Evolutionary conservation across 2,888 invertebrate genomes (phyloP), one percentile per base, ranked within the genome.

Genomic region (Portevinia maculata): DNA sequence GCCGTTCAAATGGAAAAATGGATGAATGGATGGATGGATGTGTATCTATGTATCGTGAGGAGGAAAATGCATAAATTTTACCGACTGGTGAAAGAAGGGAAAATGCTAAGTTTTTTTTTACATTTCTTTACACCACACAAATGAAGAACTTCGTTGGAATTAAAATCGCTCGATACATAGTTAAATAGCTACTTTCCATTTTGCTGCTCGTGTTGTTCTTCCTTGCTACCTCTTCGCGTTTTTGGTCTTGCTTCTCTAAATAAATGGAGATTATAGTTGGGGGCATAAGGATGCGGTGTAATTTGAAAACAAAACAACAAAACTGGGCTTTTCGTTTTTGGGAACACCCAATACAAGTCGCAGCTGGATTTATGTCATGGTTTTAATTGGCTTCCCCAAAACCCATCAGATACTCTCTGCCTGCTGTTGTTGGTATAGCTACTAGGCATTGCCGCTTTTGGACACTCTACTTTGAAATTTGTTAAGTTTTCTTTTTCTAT

Each of bases 281-380:
- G 48, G 71, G 65, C 55, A 71, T 71, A 67, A 78, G 71, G 83
- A 73, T 83, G 78, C 60, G 83, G 78, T 60, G 67, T 71, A 78
- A 83, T 83, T 83, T 67, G 78, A 78, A 83, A 53, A 39, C 52
- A 60, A 65, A 41, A 52, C 44, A 41, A 48, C 19, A 39, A 44
- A 70, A 59, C 85, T 85, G 86, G 85, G 86, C 86, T 87, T 87
- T 87, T 85, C 87, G 52, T 69, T 67, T n/a, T 74, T 85, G 88
- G 89, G 89, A 89, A 90, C 89, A 89, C 90, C 90, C 90, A 89
- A 89, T 89, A 89, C 88, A 88, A 89, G 89, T 89, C 88, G 87
- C 88, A 89, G 88, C 88, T 89, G 89, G 89, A 90, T 90, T 90
- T 90, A 90, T 90, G 88, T 88, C 89, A 88, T 88, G 88, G 87